phyloP scores from a whole-genome alignment of 2,797 vertebrate species.

The Centropyge bicolor region DNA sequence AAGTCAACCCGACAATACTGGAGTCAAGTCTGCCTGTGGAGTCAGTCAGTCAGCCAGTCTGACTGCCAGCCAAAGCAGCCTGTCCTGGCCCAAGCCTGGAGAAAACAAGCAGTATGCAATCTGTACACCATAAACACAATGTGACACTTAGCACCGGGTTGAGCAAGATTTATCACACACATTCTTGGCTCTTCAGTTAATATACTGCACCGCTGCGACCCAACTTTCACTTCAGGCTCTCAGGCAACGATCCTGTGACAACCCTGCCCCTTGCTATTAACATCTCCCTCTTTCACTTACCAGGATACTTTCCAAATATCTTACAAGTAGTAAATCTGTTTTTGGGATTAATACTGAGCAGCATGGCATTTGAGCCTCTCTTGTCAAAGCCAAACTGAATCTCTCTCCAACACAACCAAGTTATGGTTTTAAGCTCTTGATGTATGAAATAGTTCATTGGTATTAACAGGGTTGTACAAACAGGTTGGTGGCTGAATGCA shows the following conservation, averaged over 20 bases:
- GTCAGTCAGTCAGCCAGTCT: constrained; percentile 38
- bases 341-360: constrained; percentile 74
- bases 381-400: constrained; percentile 70
- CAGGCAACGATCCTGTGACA: constrained; percentile 61
- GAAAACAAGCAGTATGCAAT: constrained; percentile 76
- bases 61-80: constrained; percentile 55
- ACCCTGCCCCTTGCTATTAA: constrained; percentile 57
- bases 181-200: constrained; percentile 71
- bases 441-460: constrained; percentile 54
- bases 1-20: constrained; percentile 44
- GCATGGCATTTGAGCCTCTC: constrained; percentile 61
- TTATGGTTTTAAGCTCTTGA: constrained; percentile 59
- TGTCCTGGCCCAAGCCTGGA: constrained; percentile 58
- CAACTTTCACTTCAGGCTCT: constrained; percentile 67
- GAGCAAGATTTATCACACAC: constrained; percentile 74
- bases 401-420: constrained; percentile 50
- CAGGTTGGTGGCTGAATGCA: constrained; percentile 38
- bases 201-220: constrained; percentile 61
- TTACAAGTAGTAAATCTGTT: constrained; percentile 77
- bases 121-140: constrained; percentile 81
- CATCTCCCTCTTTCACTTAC: constrained; percentile 63
- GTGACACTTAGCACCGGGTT: constrained; percentile 74
- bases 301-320: constrained; percentile 75
- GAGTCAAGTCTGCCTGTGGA: constrained; percentile 40
- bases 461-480: constrained; percentile 53